Evolutionary conservation across 2,113 vertebrate species (phyloP).

Genomic region (Fregata magnificens): DNA sequence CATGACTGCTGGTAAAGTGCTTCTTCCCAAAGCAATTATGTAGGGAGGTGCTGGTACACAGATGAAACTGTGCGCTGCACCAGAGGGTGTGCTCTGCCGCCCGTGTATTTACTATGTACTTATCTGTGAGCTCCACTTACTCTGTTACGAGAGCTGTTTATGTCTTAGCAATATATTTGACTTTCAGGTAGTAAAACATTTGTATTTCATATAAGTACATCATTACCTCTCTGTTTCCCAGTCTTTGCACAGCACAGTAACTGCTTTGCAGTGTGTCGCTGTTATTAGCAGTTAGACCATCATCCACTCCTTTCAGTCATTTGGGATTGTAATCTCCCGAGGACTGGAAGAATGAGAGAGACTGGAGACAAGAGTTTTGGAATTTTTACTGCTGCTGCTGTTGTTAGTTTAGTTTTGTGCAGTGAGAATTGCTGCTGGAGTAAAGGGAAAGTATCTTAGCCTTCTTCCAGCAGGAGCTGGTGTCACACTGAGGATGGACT

Average conservation of each 20-base stretch:
- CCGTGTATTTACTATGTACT: fast-evolving
- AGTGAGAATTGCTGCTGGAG: not conserved
- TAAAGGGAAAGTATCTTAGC: not conserved
- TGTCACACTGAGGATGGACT: not conserved
- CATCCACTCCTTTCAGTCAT: not conserved
- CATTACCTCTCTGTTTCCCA: not conserved
- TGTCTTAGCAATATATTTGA: not conserved
- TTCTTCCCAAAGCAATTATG: not conserved
- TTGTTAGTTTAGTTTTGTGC: not conserved
- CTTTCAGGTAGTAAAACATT: not conserved
- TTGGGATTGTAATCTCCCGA: not conserved
- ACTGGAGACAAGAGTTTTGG: not conserved
- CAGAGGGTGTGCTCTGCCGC: not conserved
- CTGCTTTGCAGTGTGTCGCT: not conserved
- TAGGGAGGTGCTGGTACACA: not conserved
- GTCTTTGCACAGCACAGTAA: not conserved
- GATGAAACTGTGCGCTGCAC: not conserved
- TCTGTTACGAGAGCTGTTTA: not conserved
- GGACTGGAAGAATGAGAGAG: not conserved
- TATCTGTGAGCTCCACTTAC: not conserved
- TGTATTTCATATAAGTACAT: not conserved
- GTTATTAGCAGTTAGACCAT: not conserved
- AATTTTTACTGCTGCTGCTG: not conserved
- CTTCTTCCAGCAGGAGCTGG: not conserved
- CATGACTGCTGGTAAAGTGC: not conserved